Percentiles rank a stretch among this genome's conserved stretches.
These are phyloP conservation scores for Laticauda colubrina DNA, from an alignment of 2,113 vertebrate species.

Conservation along the genomic window DNA sequence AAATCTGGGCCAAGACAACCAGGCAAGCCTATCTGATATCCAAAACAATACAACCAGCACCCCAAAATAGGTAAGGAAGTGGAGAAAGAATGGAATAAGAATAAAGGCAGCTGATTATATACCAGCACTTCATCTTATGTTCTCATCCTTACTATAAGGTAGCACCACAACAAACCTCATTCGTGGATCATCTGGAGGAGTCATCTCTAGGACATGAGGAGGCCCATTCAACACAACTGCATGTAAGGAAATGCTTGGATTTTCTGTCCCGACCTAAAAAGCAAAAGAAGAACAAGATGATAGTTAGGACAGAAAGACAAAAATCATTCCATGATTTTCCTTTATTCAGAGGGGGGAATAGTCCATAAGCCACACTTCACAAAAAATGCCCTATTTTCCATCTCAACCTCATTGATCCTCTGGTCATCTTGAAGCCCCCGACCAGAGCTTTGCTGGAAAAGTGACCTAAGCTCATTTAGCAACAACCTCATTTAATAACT, in stretches of 20 bases:
- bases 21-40: not conserved
- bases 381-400: not conserved
- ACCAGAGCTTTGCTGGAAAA: not conserved
- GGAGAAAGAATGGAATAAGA: not conserved
- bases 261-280: slow-evolving; percentile 88
- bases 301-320: not conserved
- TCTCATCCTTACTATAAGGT: not conserved
- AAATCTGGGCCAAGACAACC: not conserved
- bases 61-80: not conserved
- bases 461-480: not conserved
- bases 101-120: not conserved
- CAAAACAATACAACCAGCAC: not conserved
- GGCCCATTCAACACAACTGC: slow-evolving; percentile 94
- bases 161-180: slow-evolving; percentile 78
- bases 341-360: not conserved
- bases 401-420: not conserved
- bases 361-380: not conserved
- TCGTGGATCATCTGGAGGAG: slow-evolving; percentile 84
- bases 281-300: slow-evolving; percentile 15
- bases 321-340: not conserved
- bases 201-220: slow-evolving; percentile 92
- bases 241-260: slow-evolving; percentile 89
- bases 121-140: accelerated
- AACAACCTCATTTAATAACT: not conserved
- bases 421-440: accelerated